These are phyloP conservation scores for Leptinotarsa rubiginosa DNA, from an alignment of 2,888 invertebrate genomes.

Conservation along the genomic window DNA sequence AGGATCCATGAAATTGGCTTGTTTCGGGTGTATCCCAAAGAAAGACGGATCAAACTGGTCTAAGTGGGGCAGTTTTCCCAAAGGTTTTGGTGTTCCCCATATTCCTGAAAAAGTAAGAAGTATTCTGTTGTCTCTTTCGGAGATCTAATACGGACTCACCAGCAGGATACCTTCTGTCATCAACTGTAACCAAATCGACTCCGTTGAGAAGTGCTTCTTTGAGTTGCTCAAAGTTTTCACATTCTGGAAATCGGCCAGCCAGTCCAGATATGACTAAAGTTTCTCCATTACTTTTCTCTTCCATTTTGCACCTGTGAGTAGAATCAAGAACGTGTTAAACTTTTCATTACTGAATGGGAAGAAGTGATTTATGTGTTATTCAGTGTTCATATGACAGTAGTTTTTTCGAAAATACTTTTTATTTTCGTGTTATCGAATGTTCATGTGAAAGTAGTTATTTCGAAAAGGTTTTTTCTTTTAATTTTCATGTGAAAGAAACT, in stretches of 20 bases:
- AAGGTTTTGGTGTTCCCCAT: slow-evolving; percentile 36
- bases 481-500: no score
- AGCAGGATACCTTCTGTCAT: slow-evolving; percentile 26
- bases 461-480: no score
- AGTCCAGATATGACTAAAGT: slow-evolving; percentile 50
- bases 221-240: slow-evolving; percentile 32
- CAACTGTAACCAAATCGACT: slow-evolving; percentile 24
- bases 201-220: slow-evolving; percentile 28
- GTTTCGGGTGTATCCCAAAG: slow-evolving; percentile 52
- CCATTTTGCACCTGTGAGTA: background rate
- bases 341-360: background rate
- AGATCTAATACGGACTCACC: slow-evolving; percentile 6
- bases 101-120: slow-evolving; percentile 28
- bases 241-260: slow-evolving; percentile 34
- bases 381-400: no score
- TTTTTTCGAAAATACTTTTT: no score
- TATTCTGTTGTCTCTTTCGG: background rate
- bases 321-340: background rate
- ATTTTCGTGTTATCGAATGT: no score
- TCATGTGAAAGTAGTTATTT: no score
- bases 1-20: slow-evolving; percentile 53
- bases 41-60: slow-evolving; percentile 53
- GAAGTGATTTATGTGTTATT: no score
- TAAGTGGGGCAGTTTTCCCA: slow-evolving; percentile 49
- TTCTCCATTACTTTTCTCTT: slow-evolving; percentile 38